A percentile compares a stretch with the other conserved stretches of the same genome.
Conservation (phyloP, 2,797 vertebrate genomes). For the Tragelaphus oryx region DNA sequence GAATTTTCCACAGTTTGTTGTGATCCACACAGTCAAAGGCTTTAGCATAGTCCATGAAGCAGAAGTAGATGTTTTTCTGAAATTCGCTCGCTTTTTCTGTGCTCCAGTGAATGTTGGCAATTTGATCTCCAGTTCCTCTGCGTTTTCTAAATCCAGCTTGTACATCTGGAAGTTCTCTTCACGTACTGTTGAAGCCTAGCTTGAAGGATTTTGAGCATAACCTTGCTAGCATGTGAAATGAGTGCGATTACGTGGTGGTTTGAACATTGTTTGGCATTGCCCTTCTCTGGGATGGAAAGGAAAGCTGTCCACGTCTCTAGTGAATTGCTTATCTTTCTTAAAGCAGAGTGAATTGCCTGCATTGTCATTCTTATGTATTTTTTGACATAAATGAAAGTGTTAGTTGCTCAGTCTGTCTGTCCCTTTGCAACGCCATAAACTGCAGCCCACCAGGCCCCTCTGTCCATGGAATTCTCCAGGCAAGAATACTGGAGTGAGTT, state of each 20-base stretch:
- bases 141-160: not conserved
- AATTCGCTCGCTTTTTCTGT: not conserved
- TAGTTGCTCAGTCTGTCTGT: not conserved
- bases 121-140: not conserved
- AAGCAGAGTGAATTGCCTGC: slow-evolving; percentile 68
- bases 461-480: not conserved
- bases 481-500: not conserved
- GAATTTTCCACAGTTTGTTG: too few relatives aligned
- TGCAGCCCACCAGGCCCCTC: not conserved
- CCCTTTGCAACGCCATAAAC: not conserved
- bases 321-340: slow-evolving; percentile 71
- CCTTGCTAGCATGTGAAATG: not conserved
- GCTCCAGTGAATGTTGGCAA: not conserved
- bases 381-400: slow-evolving; percentile 34
- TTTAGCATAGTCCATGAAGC: too few relatives aligned
- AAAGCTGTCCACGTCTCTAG: slow-evolving; percentile 54
- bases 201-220: not conserved
- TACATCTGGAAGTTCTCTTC: not conserved
- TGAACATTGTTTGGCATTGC: not conserved
- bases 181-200: not conserved
- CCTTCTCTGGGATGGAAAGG: not conserved
- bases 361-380: slow-evolving; percentile 71
- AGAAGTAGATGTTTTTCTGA: not conserved
- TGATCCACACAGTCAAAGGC: too few relatives aligned
- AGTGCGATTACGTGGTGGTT: not conserved